These are phyloP conservation scores for Strongylocentrotus purpuratus DNA, from an alignment of 35 echinoderm and acorn worm species.

Conservation along the genomic window DNA sequence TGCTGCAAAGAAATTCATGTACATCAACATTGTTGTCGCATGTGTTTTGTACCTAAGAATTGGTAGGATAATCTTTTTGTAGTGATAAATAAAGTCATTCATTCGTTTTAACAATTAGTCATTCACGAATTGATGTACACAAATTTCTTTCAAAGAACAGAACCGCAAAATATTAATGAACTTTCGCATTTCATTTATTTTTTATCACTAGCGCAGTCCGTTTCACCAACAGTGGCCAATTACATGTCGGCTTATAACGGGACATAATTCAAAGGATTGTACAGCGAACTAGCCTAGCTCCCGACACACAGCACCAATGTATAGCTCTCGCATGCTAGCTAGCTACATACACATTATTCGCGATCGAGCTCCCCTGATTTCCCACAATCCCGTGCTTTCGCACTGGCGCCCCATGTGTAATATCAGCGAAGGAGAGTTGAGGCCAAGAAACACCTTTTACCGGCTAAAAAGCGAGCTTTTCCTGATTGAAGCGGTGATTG, in stretches of 20 bases:
- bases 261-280: neutral
- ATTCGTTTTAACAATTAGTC: neutral
- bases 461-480: neutral
- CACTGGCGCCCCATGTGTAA: slow-evolving; percentile 37
- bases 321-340: too few relatives aligned
- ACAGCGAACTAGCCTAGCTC: too few relatives aligned
- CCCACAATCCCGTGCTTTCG: neutral
- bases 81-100: neutral
- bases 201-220: neutral
- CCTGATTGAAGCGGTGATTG: neutral
- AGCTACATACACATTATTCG: too few relatives aligned
- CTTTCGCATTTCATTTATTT: neutral
- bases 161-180: neutral
- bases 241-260: neutral
- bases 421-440: neutral
- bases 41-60: neutral
- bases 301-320: too few relatives aligned
- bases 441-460: neutral
- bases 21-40: neutral
- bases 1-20: neutral
- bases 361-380: neutral
- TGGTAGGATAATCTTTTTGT: neutral
- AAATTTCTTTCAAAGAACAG: neutral
- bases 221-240: neutral
- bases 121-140: neutral